Evolutionary conservation across 2,797 vertebrate genomes (phyloP).

Genomic region (Acestrorhynchus altus): DNA sequence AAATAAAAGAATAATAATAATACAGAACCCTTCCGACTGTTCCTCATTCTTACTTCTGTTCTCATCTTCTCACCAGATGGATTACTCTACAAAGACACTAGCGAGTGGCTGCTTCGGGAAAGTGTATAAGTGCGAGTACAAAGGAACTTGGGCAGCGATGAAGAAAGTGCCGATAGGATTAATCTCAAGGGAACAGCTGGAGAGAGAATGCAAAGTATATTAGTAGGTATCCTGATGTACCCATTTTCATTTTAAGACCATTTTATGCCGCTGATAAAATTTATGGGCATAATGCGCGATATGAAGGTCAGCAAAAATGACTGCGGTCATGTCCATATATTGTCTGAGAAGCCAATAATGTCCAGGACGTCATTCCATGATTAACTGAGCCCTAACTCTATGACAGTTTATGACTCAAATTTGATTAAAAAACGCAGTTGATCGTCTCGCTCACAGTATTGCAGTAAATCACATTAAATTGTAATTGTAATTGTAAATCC

Average conservation of each 20-base stretch:
- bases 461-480: too few relatives aligned
- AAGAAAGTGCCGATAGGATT: constrained; percentile 72
- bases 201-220: constrained; percentile 77
- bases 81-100: constrained; percentile 71
- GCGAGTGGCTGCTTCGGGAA: constrained; percentile 79
- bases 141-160: constrained; percentile 74
- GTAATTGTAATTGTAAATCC: too few relatives aligned
- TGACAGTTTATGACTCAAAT: too few relatives aligned
- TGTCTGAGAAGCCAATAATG: too few relatives aligned
- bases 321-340: too few relatives aligned
- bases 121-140: constrained; percentile 74
- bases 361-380: too few relatives aligned
- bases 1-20: not conserved
- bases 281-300: too few relatives aligned
- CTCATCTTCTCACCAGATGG: constrained; percentile 64
- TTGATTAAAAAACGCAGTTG: too few relatives aligned
- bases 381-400: too few relatives aligned
- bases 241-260: not conserved
- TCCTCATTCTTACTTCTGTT: not conserved
- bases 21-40: not conserved
- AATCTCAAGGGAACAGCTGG: constrained; percentile 68
- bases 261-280: too few relatives aligned
- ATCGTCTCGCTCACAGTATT: too few relatives aligned
- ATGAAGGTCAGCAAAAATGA: too few relatives aligned
- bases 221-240: constrained; percentile 64